Conservation (phyloP, 2,113 vertebrate genomes). For the Motacilla tschutschensis region DNA sequence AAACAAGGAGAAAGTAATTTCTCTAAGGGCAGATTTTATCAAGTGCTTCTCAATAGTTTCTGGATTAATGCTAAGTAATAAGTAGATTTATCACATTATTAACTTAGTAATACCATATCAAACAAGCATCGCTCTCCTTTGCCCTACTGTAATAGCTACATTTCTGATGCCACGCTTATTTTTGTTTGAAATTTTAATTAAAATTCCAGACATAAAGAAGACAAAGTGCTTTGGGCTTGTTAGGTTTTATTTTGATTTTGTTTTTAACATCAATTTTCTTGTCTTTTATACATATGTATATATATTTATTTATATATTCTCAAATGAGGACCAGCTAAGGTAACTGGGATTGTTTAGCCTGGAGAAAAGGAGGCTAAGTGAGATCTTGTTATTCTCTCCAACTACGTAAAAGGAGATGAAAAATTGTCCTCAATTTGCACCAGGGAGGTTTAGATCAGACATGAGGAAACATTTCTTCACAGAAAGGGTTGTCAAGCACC, state of each 20-base stretch:
- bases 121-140: neutral
- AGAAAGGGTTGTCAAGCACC: neutral
- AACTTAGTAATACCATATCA: conserved; percentile 51
- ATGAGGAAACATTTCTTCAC: neutral
- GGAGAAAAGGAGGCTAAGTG: neutral
- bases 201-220: neutral
- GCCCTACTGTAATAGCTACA: conserved; percentile 20
- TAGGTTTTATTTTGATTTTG: neutral
- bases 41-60: conserved; percentile 55
- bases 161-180: conserved; percentile 19
- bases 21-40: conserved; percentile 64
- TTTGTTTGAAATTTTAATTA: conserved; percentile 21
- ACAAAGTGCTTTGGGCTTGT: neutral
- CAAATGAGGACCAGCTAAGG: neutral
- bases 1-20: conserved; percentile 33
- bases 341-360: neutral
- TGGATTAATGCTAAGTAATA: conserved; percentile 58
- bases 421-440: neutral
- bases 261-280: neutral
- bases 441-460: neutral
- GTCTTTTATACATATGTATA: neutral
- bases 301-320: neutral
- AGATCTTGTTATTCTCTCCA: neutral
- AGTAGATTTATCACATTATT: conserved; percentile 62
- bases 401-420: neutral